These are phyloP conservation scores for Mobula birostris DNA, from an alignment of 2,113 vertebrate species.

Conservation along the genomic window DNA sequence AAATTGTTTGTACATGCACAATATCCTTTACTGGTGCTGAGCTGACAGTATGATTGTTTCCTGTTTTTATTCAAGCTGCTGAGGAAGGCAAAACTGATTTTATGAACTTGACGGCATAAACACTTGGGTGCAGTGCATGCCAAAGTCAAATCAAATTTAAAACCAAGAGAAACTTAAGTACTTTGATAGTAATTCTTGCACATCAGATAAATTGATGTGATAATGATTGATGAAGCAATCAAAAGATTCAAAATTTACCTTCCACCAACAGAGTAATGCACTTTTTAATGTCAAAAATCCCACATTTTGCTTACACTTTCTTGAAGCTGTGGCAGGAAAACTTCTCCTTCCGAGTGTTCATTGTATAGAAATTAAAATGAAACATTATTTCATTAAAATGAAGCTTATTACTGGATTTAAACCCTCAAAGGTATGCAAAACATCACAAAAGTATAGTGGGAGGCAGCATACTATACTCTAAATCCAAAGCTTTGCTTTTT, in stretches of 20 bases:
- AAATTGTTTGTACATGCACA: slow-evolving; percentile 94
- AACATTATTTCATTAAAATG: background rate
- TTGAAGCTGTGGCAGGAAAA: background rate
- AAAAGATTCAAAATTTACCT: background rate
- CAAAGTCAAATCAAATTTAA: too few species aligned
- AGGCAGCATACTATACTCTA: background rate
- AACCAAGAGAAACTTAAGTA: background rate
- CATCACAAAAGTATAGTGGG: background rate
- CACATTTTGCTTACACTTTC: background rate
- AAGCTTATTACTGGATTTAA: background rate
- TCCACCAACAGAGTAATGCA: background rate
- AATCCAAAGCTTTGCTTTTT: background rate
- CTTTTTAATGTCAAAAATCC: background rate
- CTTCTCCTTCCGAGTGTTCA: background rate
- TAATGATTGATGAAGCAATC: background rate
- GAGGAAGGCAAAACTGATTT: too few species aligned
- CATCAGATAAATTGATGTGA: background rate
- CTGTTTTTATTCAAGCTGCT: background rate
- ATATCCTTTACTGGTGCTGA: slow-evolving; percentile 71
- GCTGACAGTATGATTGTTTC: background rate
- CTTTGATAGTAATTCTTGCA: background rate
- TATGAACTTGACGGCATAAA: background rate
- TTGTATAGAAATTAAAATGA: background rate
- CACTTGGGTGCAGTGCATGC: background rate
- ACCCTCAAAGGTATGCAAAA: background rate